Evolutionary conservation across 2,888 invertebrate genomes (phyloP), one percentile per base, ranked within the genome.

Genomic region (Tricholauxania praeusta): DNA sequence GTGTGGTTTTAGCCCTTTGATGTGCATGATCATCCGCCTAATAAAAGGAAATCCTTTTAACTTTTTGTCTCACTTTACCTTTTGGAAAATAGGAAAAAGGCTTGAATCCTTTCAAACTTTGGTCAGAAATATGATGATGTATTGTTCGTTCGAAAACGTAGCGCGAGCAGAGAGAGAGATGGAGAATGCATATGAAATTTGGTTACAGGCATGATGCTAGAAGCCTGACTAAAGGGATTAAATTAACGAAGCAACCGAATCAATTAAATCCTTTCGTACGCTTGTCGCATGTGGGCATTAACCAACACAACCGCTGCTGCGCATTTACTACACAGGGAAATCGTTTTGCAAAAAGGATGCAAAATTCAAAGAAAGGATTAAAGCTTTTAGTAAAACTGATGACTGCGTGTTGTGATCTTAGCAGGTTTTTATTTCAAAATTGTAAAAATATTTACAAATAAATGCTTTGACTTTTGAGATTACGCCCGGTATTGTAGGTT

Each of bases 1-100:
- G 84, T 84, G 84, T 82, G 84, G 85, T 85, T 85, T 84, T 81
- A 84, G 85, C 84, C 85, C 82, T 83, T 85, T 84, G 82, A 84
- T 84, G 83, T 80, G 79, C 80, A 81, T 83, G 84, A 84, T 85
- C 83, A 85, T 84, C 84, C 84, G 81, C 80, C 82, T 82, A 85
- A 84, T 82, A 83, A 82, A 84, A 83, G 73, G 65, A 75, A 74
- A 72, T 71, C 52, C 68, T 17, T 52, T 60, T 12, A 67, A 28
- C 28, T 28, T 28, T 28, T 28, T 28, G 28, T 28, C 28, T 28
- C 8, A 39, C 39, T 39, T 10, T 39, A 10, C 10, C 39, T 1
- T 10, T 39, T 39, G 6, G 39, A 39, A 39, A 39, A 10, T 39
- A 10, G 39, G 10, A 39, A 10, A 70, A 73, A 69, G 73, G 51